Conservation (phyloP, 1,140 invertebrate species). For the Centruroides sculpturatus region DNA sequence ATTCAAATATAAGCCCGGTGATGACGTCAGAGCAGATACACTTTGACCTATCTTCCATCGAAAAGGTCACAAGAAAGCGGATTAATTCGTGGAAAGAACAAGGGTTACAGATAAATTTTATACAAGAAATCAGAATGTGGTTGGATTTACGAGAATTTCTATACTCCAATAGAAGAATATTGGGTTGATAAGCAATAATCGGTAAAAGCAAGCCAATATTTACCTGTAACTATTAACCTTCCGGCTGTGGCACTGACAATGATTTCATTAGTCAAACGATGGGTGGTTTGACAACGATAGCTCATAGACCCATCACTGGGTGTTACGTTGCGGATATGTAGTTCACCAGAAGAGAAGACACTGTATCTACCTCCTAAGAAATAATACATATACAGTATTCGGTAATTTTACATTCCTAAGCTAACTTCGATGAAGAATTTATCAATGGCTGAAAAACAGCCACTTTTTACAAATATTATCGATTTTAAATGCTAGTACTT, state of each 20-base stretch:
- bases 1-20: too few relatives aligned
- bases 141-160: too few relatives aligned
- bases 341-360: conserved; percentile 46
- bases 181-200: not conserved
- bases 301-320: conserved; percentile 80
- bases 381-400: too few relatives aligned
- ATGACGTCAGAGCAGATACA: too few relatives aligned
- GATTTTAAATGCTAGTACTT: too few relatives aligned
- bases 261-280: conserved; percentile 83
- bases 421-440: not conserved
- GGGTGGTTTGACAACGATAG: conserved; percentile 85
- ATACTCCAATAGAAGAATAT: too few relatives aligned
- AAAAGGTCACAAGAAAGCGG: too few relatives aligned
- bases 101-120: too few relatives aligned
- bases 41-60: too few relatives aligned
- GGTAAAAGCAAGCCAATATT: conserved; percentile 27
- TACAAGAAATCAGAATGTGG: too few relatives aligned
- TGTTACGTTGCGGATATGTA: conserved; percentile 83
- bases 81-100: too few relatives aligned
- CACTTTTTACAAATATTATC: not conserved
- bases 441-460: not conserved
- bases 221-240: conserved; percentile 88
- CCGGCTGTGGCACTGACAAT: conserved; percentile 83
- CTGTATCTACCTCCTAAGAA: conserved; percentile 17
- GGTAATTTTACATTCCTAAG: not conserved